phyloP scores from a whole-genome alignment of 1,140 invertebrate genomes.

The Eulimnadia texana region DNA sequence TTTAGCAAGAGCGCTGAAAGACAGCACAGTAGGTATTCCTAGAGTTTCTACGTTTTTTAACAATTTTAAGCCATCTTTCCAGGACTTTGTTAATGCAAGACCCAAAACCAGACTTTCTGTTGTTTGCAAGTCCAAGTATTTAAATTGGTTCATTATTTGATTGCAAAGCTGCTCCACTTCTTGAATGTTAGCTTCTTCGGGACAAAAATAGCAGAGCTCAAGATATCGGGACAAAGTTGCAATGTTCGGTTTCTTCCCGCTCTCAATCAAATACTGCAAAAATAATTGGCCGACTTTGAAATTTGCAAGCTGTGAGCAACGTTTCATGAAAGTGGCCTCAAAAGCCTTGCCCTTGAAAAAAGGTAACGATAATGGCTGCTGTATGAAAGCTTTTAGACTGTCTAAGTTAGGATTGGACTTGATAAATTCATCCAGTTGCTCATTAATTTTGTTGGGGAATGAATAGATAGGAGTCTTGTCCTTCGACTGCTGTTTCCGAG shows the following conservation, averaged over 20 bases:
- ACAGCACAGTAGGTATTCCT: constrained; percentile 22
- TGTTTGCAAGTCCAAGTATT: constrained; percentile 38
- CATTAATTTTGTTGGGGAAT: background rate
- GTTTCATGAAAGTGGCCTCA: background rate
- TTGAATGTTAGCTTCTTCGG: background rate
- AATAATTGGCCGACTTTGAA: background rate
- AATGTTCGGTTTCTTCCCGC: constrained; percentile 31
- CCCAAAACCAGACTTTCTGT: constrained; percentile 40
- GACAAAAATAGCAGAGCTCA: constrained; percentile 9
- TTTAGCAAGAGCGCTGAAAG: constrained; percentile 33
- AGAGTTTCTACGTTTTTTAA: constrained; percentile 40
- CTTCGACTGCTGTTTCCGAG: too few relatives aligned
- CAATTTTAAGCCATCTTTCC: constrained; percentile 41
- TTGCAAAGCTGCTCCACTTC: constrained; percentile 28
- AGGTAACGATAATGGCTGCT: background rate
- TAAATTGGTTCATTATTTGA: constrained; percentile 36
- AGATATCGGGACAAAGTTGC: constrained; percentile 13
- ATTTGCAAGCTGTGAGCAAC: background rate
- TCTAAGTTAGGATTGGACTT: background rate
- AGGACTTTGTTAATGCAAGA: constrained; percentile 42
- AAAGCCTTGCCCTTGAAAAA: background rate
- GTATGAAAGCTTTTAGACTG: background rate
- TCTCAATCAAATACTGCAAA: background rate
- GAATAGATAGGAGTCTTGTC: too few relatives aligned
- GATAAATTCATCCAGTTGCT: background rate